Base-by-base conservation (phyloP, 2,888 invertebrate genomes). In the Drosophila mimica region DNA sequence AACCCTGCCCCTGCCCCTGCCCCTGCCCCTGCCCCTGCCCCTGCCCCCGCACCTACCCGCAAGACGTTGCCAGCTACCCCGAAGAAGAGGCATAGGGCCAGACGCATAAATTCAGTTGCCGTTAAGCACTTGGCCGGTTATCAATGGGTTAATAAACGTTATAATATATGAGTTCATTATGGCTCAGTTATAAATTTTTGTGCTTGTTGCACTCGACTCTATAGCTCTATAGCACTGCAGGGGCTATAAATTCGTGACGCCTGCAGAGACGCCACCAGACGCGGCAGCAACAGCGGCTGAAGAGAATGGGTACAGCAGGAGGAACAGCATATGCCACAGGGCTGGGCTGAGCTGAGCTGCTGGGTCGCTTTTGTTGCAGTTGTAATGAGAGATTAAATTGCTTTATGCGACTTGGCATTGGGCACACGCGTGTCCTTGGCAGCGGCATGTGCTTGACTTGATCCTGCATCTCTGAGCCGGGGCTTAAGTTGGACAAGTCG, bases 91-190 rank as follows among this genome's bases (percentile, higher is more conserved):
- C 9, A 34, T 36, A n/a, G 25, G 34, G 53, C 72, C 87, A 88
- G 89, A 85, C 85, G 84, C 87, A 85, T 85, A 86, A 85, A 85
- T 85, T 82, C 72, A 49, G 71, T 31, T 62, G 75, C 70, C 77
- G 82, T 83, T 84, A 82, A 83, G 82, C 82, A 79, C 84, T 81
- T 82, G 88, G 76, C 74, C 73, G 81, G 89, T 88, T 89, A 89
- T 87, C 87, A 87, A 87, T 87, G 87, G 89, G 83, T 87, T 87
- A 89, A 87, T 87, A 87, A 85, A 87, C 85, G 80, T 85, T 82
- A 85, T 88, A 88, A 87, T 88, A 89, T 87, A 87, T 89, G 89
- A 85, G 88, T 87, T 89, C 89, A 89, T 87, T 87, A 87, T 83
- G 89, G 76, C 70, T 78, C 58, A 74, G 81, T 89, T 88, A 88